Conservation (phyloP, 1,140 invertebrate genomes). For the Drosophila ercepeae region DNA sequence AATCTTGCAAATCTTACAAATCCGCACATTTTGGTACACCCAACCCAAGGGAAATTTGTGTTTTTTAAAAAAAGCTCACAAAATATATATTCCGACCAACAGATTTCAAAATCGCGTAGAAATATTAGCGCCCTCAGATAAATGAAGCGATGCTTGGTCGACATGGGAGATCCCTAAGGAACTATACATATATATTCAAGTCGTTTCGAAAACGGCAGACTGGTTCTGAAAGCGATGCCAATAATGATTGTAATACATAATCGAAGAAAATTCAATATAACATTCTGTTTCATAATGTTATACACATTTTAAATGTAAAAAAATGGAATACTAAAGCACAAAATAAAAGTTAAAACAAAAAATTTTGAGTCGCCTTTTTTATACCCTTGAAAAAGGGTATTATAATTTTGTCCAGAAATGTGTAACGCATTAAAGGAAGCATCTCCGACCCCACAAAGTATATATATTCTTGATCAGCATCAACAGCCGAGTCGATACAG, state of each 20-base stretch:
- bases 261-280: conserved; percentile 26
- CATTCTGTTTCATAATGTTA: conserved; percentile 58
- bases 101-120: conserved; percentile 2
- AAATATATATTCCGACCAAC: conserved; percentile 11
- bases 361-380: no score
- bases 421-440: no score
- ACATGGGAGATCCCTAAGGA: conserved; percentile 21
- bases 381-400: conserved; percentile 69
- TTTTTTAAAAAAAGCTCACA: not conserved
- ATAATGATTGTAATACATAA: conserved; percentile 31
- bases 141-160: conserved; percentile 17
- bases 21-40: conserved; percentile 40
- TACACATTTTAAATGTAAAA: conserved; percentile 73
- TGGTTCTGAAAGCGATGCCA: conserved; percentile 20
- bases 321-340: conserved; percentile 37
- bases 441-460: no score
- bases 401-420: no score
- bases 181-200: conserved; percentile 15
- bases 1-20: conserved; percentile 46
- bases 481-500: no score
- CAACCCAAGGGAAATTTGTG: conserved; percentile 21
- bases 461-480: no score
- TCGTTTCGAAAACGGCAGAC: conserved; percentile 45
- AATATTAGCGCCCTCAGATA: not conserved
- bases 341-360: conserved; percentile 52